Base-by-base conservation (phyloP, 2,888 invertebrate species). In the Conops quadrifasciatus region DNA sequence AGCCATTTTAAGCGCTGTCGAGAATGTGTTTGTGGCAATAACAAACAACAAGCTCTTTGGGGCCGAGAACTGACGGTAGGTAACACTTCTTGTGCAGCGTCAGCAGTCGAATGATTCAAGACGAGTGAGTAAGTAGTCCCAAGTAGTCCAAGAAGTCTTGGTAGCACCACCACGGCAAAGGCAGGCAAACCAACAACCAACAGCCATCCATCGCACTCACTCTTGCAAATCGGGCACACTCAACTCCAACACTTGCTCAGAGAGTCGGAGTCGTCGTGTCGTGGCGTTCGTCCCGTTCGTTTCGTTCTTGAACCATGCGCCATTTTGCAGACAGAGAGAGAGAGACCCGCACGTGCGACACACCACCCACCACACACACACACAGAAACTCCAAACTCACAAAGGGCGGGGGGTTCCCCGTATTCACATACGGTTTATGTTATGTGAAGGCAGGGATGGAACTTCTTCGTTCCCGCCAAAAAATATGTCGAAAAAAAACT, bases 1-100 rank as follows among this genome's bases (percentile, higher is more conserved):
- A 75, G 74, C 74, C 75, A 77, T 75, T 76, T 74, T 75, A 73
- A 72, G 71, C 72, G 67, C 71, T 71, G 71, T 74, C 71, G 63
- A 67, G 71, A 67, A 16, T n/a, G n/a, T n/a, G n/a, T n/a, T n/a
- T n/a, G n/a, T n/a, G 21, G 53, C 36, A 65, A 36, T 59, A 28
- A 68, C 59, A 70, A 51, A 16, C 16, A 19, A 64, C 51, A 26
- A 43, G n/a, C n/a, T 30, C 24, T 24, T 19, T 28, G 58, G 59
- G 66, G 51, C 21, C 45, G 45, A 66, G 60, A 56, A 66, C 56
- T 49, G 64, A 15, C 43, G 7, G 13, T n/a, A 28, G 36, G 36
- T 36, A 36, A 36, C 5, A 36, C 9, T 13, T 64, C 62, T 62
- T 30, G 19, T 19, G 45, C 45, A 36, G 45, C 15, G 43, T 62